Conservation (phyloP, 2,797 vertebrate species). For the Pangasius djambal region DNA sequence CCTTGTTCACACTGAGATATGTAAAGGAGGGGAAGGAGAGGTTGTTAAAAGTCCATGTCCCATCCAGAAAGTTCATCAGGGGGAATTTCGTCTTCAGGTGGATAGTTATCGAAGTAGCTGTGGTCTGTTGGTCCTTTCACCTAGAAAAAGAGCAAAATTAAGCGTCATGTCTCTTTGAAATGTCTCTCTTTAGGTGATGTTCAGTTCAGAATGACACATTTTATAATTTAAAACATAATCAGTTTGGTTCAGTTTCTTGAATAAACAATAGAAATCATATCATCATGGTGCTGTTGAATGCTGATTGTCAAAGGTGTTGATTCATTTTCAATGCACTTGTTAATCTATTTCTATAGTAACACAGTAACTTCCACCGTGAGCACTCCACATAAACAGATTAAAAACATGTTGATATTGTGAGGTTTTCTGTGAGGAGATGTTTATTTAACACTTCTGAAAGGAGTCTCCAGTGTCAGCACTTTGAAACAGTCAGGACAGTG, state of each 20-base stretch:
- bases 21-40: conserved; percentile 21
- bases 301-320: background rate
- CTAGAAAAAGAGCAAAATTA: conserved; percentile 63
- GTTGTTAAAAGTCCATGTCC: conserved; percentile 90
- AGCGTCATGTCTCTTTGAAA: background rate
- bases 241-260: background rate
- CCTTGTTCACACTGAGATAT: conserved; percentile 36
- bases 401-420: background rate
- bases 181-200: background rate
- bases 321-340: background rate
- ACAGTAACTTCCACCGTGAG: background rate
- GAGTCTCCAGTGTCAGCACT: background rate
- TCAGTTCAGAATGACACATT: background rate
- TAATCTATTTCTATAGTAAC: background rate
- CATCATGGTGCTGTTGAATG: background rate
- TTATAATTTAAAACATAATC: background rate
- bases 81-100: conserved; percentile 85
- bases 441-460: background rate
- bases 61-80: conserved; percentile 93
- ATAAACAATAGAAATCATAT: background rate
- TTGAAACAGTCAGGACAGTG: background rate
- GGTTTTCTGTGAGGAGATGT: background rate
- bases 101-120: conserved; percentile 91
- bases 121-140: conserved; percentile 87
- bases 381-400: background rate